Conservation (phyloP, 2,888 invertebrate species). For the Tholera decimalis region DNA sequence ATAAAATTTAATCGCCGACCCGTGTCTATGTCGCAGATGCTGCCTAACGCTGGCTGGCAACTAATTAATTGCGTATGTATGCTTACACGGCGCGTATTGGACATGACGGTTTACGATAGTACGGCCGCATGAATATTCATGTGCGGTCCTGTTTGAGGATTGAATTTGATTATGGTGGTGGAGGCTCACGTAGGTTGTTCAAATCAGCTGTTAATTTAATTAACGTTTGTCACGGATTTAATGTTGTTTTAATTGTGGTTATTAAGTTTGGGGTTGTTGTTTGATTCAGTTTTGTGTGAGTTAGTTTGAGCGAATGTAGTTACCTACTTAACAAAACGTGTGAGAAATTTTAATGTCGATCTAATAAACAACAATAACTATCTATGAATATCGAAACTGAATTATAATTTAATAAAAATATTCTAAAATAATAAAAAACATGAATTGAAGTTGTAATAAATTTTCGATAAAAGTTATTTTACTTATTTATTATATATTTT, state of each 20-base stretch:
- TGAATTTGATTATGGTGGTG: constrained; percentile 77
- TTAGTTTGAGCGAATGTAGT: background rate
- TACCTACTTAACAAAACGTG: background rate
- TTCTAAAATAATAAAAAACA: too few relatives aligned
- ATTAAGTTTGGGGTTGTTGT: constrained; percentile 35
- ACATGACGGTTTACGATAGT: constrained; percentile 85
- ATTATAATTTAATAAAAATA: background rate
- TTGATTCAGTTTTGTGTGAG: constrained; percentile 11
- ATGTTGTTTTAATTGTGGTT: constrained; percentile 52
- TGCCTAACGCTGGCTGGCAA: constrained; percentile 83
- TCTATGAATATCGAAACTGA: too few relatives aligned
- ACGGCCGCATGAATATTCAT: constrained; percentile 84
- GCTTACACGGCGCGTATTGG: constrained; percentile 85
- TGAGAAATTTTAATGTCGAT: too few relatives aligned
- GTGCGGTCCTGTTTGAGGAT: constrained; percentile 74
- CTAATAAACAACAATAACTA: too few relatives aligned
- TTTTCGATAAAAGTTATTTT: too few relatives aligned
- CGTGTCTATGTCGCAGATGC: constrained; percentile 82
- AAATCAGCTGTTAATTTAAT: constrained; percentile 63
- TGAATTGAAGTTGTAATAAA: too few relatives aligned
- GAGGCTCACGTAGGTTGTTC: constrained; percentile 48
- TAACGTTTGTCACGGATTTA: constrained; percentile 50
- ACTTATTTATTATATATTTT: too few relatives aligned
- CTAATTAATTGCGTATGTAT: constrained; percentile 86
- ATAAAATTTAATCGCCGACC: constrained; percentile 85